These are phyloP conservation scores for Tribolium castaneum DNA, from an alignment of 1,140 invertebrate genomes.

Conservation along the genomic window DNA sequence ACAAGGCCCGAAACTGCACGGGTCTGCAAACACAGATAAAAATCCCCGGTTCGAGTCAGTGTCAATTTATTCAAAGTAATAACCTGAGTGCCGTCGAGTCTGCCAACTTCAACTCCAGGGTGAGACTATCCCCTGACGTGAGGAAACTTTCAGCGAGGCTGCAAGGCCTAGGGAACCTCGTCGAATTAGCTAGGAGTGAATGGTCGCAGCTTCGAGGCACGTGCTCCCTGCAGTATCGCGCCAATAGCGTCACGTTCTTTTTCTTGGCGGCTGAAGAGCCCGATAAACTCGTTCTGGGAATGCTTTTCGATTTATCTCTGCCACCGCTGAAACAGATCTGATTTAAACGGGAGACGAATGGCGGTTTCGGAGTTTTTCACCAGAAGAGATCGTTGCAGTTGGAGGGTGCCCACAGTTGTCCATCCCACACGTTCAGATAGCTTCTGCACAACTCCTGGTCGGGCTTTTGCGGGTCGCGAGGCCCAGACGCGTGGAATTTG, in stretches of 20 bases:
- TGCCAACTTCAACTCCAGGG: slow-evolving; percentile 80
- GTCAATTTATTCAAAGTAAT: slow-evolving; percentile 38
- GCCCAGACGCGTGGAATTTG: slow-evolving; percentile 81
- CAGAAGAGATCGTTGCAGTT: slow-evolving; percentile 84
- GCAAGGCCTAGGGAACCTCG: slow-evolving; percentile 75
- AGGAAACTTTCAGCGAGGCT: slow-evolving; percentile 85
- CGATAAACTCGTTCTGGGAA: slow-evolving; percentile 38
- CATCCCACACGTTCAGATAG: slow-evolving; percentile 85
- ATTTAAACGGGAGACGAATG: slow-evolving; percentile 1
- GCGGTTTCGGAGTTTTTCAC: slow-evolving; percentile 65
- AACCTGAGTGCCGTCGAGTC: slow-evolving; percentile 87
- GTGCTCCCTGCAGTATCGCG: slow-evolving; percentile 81
- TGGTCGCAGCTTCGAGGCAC: slow-evolving; percentile 84
- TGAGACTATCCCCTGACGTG: slow-evolving; percentile 82
- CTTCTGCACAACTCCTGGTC: slow-evolving; percentile 82
- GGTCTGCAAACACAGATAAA: slow-evolving; percentile 69
- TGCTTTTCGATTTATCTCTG: slow-evolving; percentile 57
- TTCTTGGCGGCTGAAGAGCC: slow-evolving; percentile 62
- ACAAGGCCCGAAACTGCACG: slow-evolving; percentile 85
- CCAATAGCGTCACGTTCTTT: slow-evolving; percentile 78
- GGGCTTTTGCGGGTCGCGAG: slow-evolving; percentile 68
- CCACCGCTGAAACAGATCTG: slow-evolving; percentile 46
- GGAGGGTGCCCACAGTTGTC: slow-evolving; percentile 78
- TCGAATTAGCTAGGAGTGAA: slow-evolving; percentile 71
- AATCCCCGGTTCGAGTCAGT: not conserved